Percentiles rank a stretch among this genome's conserved stretches.
Conservation (phyloP, 1,140 invertebrate genomes). For the Acromyrmex heyeri region DNA sequence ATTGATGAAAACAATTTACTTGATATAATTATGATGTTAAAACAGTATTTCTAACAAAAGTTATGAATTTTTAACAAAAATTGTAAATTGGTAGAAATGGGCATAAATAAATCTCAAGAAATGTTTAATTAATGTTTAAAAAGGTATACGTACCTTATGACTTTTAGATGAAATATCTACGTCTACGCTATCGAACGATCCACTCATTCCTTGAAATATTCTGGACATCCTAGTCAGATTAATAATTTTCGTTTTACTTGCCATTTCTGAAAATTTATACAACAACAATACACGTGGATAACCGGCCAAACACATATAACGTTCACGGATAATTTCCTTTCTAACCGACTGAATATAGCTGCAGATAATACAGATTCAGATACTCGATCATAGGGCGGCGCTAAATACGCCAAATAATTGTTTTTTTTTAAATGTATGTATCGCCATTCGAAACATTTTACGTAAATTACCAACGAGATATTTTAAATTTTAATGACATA, state of each 20-base stretch:
- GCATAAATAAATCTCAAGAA: background rate
- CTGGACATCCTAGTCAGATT: slow-evolving; percentile 85
- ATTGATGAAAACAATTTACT: background rate
- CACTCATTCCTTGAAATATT: slow-evolving; percentile 88
- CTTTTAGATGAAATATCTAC: slow-evolving; percentile 89
- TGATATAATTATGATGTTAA: background rate
- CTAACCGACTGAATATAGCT: no score
- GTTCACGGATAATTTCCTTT: background rate
- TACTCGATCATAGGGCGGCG: no score
- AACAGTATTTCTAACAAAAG: background rate
- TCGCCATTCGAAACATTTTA: no score
- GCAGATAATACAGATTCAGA: no score
- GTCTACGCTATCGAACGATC: slow-evolving; percentile 87
- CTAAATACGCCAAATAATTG: no score
- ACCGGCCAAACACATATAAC: background rate
- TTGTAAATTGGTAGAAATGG: no score
- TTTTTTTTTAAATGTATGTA: no score
- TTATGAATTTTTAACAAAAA: background rate
- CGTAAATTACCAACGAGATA: no score
- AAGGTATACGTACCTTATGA: slow-evolving; percentile 87
- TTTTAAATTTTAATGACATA: no score
- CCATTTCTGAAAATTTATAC: slow-evolving; percentile 31
- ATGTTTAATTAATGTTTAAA: slow-evolving; percentile 7
- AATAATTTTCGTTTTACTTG: slow-evolving; percentile 12
- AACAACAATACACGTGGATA: background rate